Base-by-base conservation (phyloP, 2,113 vertebrate species). In the Psilopogon haemacephalus region DNA sequence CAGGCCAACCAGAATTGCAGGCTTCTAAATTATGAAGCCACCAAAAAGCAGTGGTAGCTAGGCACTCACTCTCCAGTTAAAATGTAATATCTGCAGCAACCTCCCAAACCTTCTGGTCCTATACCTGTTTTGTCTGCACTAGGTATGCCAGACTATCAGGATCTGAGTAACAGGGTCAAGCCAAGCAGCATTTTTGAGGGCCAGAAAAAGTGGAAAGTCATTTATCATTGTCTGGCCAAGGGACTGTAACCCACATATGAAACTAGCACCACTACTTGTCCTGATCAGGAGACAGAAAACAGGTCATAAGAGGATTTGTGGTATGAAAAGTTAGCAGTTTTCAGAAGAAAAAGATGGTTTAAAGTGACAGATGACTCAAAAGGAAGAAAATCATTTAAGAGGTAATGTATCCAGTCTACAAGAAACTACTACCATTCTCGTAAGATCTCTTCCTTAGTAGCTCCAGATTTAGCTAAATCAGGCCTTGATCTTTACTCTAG, bases 11-110 rank as follows among this genome's bases (percentile, higher is more conserved):
- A 24, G 24, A 42, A 84, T 13, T 77, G 27, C 26, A 81, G 54
- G 70, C 20, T 86, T 94, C 72, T 84, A 40, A 91, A 68, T 27
- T 50, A 67, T 5, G 38, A 90, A 81, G 30, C 32, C 75, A 50
- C 27, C 54, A 5, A 46, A 40, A 70, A 37, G 0, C 11, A 63
- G 12, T 14, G n/a, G 26, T 46, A 89, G 23, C 32, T 59, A 55
- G 20, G 35, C 27, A 74, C 56, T 75, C 63, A 32, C 2, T 62
- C 38, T 92, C n/a, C 67, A 73, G 9, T 58, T 69, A 62, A 76
- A 94, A 83, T 2, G 50, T 15, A 76, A 1, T 37, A 79, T 40
- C 44, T 69, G 82, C 50, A 91, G 44, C 30, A 24, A 65, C 11
- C 24, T 84, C 33, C 56, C 37, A 78, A 19, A 71, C 16, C 26